These are phyloP conservation scores for Lampris incognitus DNA, from an alignment of 2,113 vertebrate species.

Conservation along the genomic window DNA sequence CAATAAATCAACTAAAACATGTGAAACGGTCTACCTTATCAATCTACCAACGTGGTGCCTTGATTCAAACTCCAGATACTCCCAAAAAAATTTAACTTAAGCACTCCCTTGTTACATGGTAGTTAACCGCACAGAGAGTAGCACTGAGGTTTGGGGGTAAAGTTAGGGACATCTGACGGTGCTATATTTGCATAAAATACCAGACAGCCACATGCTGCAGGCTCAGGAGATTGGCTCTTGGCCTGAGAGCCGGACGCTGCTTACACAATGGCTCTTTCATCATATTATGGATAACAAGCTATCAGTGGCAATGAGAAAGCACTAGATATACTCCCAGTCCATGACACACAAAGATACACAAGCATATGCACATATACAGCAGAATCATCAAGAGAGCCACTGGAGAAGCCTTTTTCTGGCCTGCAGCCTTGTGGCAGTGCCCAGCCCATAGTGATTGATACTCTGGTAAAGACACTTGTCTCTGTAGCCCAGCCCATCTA, in stretches of 20 bases:
- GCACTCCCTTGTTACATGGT: neutral
- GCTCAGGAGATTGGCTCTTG: neutral
- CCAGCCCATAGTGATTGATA: constrained; percentile 65
- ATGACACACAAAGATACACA: neutral
- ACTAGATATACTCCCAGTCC: neutral
- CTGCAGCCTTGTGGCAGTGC: constrained; percentile 65
- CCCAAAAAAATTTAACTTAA: neutral
- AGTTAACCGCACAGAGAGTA: neutral
- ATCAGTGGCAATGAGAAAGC: constrained; percentile 15
- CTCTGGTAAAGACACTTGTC: constrained; percentile 43
- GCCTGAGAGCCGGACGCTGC: neutral
- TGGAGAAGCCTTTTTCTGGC: constrained; percentile 29
- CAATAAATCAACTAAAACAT: too few relatives aligned
- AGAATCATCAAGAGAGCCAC: constrained; percentile 16
- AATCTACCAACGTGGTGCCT: neutral
- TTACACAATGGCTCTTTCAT: neutral
- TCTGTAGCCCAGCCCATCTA: constrained; percentile 38
- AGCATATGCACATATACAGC: constrained; percentile 6
- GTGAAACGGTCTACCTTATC: too few relatives aligned
- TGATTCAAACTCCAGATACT: neutral
- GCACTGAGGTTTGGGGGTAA: neutral
- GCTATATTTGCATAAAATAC: neutral
- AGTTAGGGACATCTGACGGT: neutral
- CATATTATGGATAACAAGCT: neutral
- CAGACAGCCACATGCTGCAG: neutral